Base-by-base conservation (phyloP, 2,113 vertebrate genomes). In the Tragelaphus buxtoni region DNA sequence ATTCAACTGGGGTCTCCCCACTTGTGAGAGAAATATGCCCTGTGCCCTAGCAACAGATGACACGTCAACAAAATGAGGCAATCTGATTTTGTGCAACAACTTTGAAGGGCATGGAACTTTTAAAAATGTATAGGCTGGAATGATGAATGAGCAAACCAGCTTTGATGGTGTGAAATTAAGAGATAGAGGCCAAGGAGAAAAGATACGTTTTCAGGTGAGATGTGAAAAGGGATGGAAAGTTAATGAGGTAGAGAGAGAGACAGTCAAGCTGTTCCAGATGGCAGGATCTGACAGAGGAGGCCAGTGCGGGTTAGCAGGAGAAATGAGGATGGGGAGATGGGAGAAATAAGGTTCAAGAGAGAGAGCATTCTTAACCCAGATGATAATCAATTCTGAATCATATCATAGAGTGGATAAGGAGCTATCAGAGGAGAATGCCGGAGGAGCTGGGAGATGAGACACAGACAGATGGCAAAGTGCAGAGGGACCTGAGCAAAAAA, bases 201-300 rank as follows among this genome's bases (percentile, higher is more conserved):
- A 88, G n/a, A 47, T 61, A 30, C 18, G n/a, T 88, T 97, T 95
- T 91, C 96, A 97, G 96, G 96, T 91, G 74, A 97, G 58, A 79
- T 88, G 94, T 96, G 88, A 63, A 89, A 96, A 76, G 61, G 87
- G 65, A 61, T 47, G 30, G 56, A 83, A 82, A 96, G 35, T 84
- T 4, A 32, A 93, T 94, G 90, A 95, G 92, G 63, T 90, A 47
- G 76, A 96, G 86, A 56, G 90, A 56, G 63, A 60, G 8, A 63
- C 4, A 81, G 85, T 42, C 91, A 76, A 83, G 14, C 30, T 56
- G 80, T 93, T 88, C 49, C 45, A 80, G 79, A 80, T 74, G 88
- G 93, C 39, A 94, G 84, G 53, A 86, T 53, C 45, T 92, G 95
- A 85, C 91, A 95, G 92, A 91, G 76, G 83, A 79, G 92, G 86